Evolutionary conservation across 1,140 invertebrate species (phyloP).

Genomic region (Sitophilus oryzae): DNA sequence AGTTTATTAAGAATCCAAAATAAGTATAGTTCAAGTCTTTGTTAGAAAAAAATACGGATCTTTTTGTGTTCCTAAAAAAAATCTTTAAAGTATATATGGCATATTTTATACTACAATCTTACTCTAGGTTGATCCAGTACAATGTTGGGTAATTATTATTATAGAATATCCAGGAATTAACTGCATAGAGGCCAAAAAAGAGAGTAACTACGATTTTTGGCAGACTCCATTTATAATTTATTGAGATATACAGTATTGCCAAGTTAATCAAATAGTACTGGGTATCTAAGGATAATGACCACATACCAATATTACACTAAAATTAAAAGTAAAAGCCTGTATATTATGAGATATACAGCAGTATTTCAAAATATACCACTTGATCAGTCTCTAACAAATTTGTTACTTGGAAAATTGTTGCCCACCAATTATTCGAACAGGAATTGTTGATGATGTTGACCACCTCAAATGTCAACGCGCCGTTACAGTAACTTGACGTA

Average conservation of each 20-base stretch:
- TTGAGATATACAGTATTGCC: not conserved
- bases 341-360: not conserved
- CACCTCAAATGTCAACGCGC: not conserved
- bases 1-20: slow-evolving; percentile 13
- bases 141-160: not conserved
- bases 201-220: not conserved
- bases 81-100: not conserved
- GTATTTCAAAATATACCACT: not conserved
- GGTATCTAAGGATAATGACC: slow-evolving; percentile 5
- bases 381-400: not conserved
- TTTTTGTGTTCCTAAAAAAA: not conserved
- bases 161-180: not conserved
- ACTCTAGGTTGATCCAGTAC: not conserved
- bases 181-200: not conserved
- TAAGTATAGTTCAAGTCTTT: not conserved
- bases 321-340: slow-evolving; percentile 1
- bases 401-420: not conserved
- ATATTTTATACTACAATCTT: not conserved
- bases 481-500: not conserved
- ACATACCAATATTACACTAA: slow-evolving; percentile 9
- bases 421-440: not conserved
- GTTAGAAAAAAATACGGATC: not conserved
- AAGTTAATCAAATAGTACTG: slow-evolving; percentile 2
- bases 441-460: not conserved
- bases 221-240: slow-evolving; percentile 3